Evolutionary conservation across 2,888 invertebrate species (phyloP), one percentile per base, ranked within the genome.

Genomic region (Sphaerophoria rueppellii): DNA sequence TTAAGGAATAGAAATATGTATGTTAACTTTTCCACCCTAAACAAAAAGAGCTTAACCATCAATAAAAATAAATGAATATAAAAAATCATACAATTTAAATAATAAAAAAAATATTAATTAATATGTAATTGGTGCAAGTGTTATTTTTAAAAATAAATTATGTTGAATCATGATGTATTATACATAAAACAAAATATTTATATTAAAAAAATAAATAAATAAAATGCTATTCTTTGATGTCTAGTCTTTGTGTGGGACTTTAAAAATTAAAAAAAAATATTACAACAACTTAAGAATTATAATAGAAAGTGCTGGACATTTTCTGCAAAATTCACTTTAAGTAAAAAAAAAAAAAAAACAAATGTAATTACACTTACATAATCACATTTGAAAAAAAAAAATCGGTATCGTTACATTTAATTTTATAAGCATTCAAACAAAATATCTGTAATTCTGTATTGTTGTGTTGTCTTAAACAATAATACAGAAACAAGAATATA

Each of bases 271-370:
- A 78, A 60, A 73, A 32, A 65, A 76, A 67, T 63, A 65, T 71
- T 32, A 78, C 46, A 85, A 73, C 69, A 74, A 73, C 76, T 80
- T 48, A 71, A 54, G 75, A 81, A 76, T 79, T 83, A 74, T 1
- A 9, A 43, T 69, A 88, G 90, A 91, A 91, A 91, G 88, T 91
- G 91, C 91, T 90, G 91, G 91, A 89, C 91, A 91, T 91, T 91
- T 91, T 86, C 87, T 82, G 80, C 82, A 72, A 83, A 76, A 87
- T 87, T 48, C 79, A 77, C 75, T 61, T 54, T 60, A 65, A 69
- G 73, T 75, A 70, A 71, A 74, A 63, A 61, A 75, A 73, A 75
- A 73, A 82, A 60, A 65, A 72, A 60, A 75, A 72, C 86, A 76
- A 52, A 24, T 74, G 72, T 72, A 77, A 81, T 74, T 52, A 70